Base-by-base conservation (phyloP, 2,888 invertebrate species). In the Zygothrica quintamaculata region DNA sequence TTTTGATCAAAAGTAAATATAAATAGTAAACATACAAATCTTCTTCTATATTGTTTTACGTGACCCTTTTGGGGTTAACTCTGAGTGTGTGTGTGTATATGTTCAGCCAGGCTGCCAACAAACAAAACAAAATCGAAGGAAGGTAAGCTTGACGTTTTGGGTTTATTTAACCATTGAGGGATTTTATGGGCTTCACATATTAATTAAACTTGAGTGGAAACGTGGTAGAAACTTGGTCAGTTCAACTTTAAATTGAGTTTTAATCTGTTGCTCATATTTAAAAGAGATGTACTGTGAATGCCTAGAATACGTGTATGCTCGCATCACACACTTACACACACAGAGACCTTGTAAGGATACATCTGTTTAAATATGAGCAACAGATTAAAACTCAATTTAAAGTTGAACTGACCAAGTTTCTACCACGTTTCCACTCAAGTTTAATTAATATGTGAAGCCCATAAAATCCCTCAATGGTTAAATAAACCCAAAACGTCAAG, bases 321-420 rank as follows among this genome's bases (percentile, higher is more conserved):
- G n/a, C n/a, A n/a, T n/a, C n/a, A 25, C 37, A 48, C 44, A 48
- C 33, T 39, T 29, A 46, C 1, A 16, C 25, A 18, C 33, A 34
- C 44, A 26, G 15, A 26, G 13, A 52, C 34, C 2, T 47, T 47
- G 36, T 43, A 22, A 16, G 47, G 46, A 33, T 53, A 48, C 58
- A 52, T 55, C 68, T 79, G 64, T 72, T 67, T 79, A 77, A 77
- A 84, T 70, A 77, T 84, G 73, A 77, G 81, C 81, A 81, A 84
- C 80, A 77, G 85, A 84, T 84, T 84, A 82, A 85, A 85, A 79
- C 61, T 74, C 72, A 85, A 84, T 84, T 82, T 82, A 75, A 84
- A 79, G 74, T 85, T 82, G 62, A 74, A 66, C 65, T 62, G 65
- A 65, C 42, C 61, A 59, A 62, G 65, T 55, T 39, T 44, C 53